phyloP scores from a whole-genome alignment of 1,140 invertebrate species.

The Choristoneura fumiferana region DNA sequence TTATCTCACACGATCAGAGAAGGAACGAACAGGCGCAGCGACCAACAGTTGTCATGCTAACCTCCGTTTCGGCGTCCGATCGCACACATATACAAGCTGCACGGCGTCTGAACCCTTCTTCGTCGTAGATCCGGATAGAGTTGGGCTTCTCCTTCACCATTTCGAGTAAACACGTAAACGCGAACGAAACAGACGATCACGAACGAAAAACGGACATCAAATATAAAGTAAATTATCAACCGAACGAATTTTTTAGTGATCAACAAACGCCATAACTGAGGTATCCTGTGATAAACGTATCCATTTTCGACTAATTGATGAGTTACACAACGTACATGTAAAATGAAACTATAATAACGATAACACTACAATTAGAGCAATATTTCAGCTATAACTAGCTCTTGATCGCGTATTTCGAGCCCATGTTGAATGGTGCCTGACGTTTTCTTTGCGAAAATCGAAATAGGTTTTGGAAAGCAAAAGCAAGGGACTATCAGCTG shows the following conservation, averaged over 20 bases:
- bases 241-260: slow-evolving; percentile 76
- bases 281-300: slow-evolving; percentile 75
- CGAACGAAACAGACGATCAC: slow-evolving; percentile 73
- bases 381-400: slow-evolving; percentile 78
- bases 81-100: slow-evolving; percentile 97
- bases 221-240: slow-evolving; percentile 75
- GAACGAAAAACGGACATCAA: slow-evolving; percentile 76
- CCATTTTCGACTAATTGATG: slow-evolving; percentile 75
- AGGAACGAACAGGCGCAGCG: too few relatives aligned
- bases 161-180: slow-evolving; percentile 76
- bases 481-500: slow-evolving; percentile 67
- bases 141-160: slow-evolving; percentile 98
- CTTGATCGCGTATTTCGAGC: slow-evolving; percentile 77
- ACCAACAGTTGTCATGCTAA: slow-evolving; percentile 67
- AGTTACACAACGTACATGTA: slow-evolving; percentile 77
- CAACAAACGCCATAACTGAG: slow-evolving; percentile 78
- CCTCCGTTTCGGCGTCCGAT: slow-evolving; percentile 94
- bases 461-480: slow-evolving; percentile 75
- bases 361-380: slow-evolving; percentile 78
- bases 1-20: slow-evolving; percentile 70
- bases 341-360: slow-evolving; percentile 76
- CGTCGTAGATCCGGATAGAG: slow-evolving; percentile 95
- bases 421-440: slow-evolving; percentile 79
- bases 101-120: slow-evolving; percentile 94
- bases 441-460: slow-evolving; percentile 78